Conservation (phyloP, 2,888 invertebrate genomes). For the Proisotoma minuta region DNA sequence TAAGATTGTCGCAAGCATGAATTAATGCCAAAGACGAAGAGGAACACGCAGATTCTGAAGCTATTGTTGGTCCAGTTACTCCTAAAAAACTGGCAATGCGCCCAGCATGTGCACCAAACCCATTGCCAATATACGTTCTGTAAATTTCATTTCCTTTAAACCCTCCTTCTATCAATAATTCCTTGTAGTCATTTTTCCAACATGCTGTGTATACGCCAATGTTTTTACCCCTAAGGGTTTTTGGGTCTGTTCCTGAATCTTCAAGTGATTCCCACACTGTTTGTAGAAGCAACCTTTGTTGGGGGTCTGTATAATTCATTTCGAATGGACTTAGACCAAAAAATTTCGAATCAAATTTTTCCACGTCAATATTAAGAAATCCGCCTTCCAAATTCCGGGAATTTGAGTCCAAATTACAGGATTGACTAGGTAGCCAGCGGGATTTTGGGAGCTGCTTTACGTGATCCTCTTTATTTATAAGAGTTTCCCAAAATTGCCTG, state of each 20-base stretch:
- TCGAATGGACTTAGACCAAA: not conserved
- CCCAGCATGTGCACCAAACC: not conserved
- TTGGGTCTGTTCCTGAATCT: not conserved
- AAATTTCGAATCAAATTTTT: not conserved
- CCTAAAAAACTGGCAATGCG: not conserved
- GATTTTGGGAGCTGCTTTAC: not conserved
- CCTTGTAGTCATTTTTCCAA: not conserved
- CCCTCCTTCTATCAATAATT: not conserved
- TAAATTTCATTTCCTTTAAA: not conserved
- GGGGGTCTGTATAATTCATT: not conserved
- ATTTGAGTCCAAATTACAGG: not conserved
- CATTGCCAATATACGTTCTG: not conserved
- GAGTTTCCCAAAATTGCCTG: not conserved
- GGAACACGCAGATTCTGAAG: not conserved
- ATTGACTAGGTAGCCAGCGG: slow-evolving; percentile 5
- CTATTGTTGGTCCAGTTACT: not conserved
- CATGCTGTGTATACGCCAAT: not conserved
- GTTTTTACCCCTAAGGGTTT: not conserved
- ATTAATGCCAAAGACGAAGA: not conserved
- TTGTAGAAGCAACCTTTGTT: not conserved
- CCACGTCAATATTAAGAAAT: not conserved
- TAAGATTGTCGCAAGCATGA: not conserved
- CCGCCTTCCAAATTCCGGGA: not conserved
- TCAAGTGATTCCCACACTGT: not conserved
- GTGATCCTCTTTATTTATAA: not conserved